phyloP scores from a whole-genome alignment of 2,113 vertebrate species.

The Amphiprion percula region DNA sequence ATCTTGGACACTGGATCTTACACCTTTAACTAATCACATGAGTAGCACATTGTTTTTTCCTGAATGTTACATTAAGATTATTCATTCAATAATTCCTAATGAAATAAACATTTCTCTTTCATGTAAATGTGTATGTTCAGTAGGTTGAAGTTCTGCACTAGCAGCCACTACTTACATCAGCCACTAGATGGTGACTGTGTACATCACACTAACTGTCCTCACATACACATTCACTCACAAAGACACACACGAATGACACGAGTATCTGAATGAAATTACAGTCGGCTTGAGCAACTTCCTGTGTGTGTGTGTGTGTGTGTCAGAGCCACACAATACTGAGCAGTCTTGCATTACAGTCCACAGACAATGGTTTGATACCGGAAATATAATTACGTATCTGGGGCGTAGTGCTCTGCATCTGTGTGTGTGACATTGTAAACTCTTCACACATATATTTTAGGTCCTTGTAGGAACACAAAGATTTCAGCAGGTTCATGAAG shows the following conservation, averaged over 20 bases:
- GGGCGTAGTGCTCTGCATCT: not conserved
- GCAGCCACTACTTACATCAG: conserved; percentile 8
- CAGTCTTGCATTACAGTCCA: conserved; percentile 15
- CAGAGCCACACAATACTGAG: conserved; percentile 43
- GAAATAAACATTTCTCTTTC: too few species aligned
- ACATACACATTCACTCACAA: conserved; percentile 2
- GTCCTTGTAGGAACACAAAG: not conserved
- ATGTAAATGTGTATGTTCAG: not conserved
- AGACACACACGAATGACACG: not conserved
- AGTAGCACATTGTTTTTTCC: too few species aligned
- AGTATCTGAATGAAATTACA: conserved; percentile 64
- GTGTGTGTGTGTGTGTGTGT: conserved; percentile 33
- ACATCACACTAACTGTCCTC: not conserved
- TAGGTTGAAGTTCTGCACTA: not conserved
- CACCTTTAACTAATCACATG: too few species aligned
- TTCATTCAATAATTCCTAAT: too few species aligned
- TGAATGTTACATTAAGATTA: too few species aligned
- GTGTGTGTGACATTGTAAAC: conserved; percentile 1
- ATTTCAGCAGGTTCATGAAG: not conserved
- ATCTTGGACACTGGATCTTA: too few species aligned
- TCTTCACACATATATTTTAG: not conserved
- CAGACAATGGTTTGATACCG: conserved; percentile 39
- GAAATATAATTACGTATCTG: conserved; percentile 35
- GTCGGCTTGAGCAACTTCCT: conserved; percentile 42
- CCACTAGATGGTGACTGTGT: conserved; percentile 36